phyloP scores from a whole-genome alignment of 2,113 vertebrate genomes.

The Madoqua kirkii region DNA sequence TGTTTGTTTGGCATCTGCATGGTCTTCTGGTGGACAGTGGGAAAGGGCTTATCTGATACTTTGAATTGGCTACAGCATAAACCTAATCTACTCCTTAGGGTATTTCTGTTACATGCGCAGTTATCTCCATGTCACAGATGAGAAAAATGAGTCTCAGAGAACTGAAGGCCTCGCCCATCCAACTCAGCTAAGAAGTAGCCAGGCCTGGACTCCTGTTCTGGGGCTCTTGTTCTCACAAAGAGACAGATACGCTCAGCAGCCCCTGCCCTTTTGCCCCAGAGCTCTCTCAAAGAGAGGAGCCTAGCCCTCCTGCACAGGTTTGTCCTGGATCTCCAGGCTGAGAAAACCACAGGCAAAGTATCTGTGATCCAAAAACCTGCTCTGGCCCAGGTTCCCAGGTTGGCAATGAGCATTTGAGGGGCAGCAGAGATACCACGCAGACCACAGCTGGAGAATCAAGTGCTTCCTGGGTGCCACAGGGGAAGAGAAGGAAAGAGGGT shows the following conservation, averaged over 20 bases:
- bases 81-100: not conserved
- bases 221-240: not conserved
- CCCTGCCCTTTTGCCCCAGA: not conserved
- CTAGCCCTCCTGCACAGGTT: not conserved
- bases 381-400: not conserved
- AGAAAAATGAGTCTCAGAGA: not conserved
- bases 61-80: not conserved
- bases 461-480: not conserved
- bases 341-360: not conserved
- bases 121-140: not conserved
- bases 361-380: not conserved
- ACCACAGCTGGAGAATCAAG: not conserved
- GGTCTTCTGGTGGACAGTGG: not conserved
- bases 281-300: not conserved
- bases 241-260: not conserved
- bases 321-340: not conserved
- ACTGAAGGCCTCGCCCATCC: not conserved
- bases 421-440: not conserved
- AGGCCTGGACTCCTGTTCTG: not conserved
- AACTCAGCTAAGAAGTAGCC: not conserved
- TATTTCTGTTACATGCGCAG: not conserved
- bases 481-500: not conserved
- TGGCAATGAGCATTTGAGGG: not conserved
- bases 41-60: conserved; percentile 25
- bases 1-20: not conserved